A percentile compares a stretch with the other conserved stretches of the same genome.
Evolutionary conservation across 1,140 invertebrate species (phyloP).

Genomic region (Hylaeus anthracinus): DNA sequence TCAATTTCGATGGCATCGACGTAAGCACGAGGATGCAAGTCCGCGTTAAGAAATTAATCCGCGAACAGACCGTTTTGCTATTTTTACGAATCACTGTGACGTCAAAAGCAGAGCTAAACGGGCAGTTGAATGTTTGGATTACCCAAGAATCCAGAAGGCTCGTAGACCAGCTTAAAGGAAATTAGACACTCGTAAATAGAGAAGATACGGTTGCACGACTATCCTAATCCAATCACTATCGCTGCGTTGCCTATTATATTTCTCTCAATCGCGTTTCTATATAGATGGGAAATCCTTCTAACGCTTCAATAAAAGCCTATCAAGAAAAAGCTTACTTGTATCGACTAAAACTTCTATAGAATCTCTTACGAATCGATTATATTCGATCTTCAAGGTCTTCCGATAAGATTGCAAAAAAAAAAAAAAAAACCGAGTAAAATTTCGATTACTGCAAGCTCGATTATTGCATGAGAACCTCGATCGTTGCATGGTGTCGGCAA

Average conservation of each 20-base stretch:
- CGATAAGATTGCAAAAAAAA: no score
- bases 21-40: constrained; percentile 20
- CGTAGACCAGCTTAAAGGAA: constrained; percentile 25
- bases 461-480: no score
- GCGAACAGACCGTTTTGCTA: constrained; percentile 54
- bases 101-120: constrained; percentile 34
- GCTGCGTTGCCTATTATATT: not conserved
- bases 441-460: no score
- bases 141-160: constrained; percentile 30
- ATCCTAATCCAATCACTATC: constrained; percentile 2
- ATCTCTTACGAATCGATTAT: no score
- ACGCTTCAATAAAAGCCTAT: not conserved
- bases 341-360: no score
- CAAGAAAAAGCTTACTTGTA: no score
- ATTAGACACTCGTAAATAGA: constrained; percentile 1
- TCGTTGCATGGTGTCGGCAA: no score
- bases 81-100: constrained; percentile 59
- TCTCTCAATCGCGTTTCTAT: not conserved
- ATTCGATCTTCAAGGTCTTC: no score
- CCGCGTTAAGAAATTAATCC: constrained; percentile 59
- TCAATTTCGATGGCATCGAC: not conserved
- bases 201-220: not conserved
- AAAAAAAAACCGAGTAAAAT: no score
- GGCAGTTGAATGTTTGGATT: constrained; percentile 36
- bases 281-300: not conserved